These are phyloP conservation scores for Blastobasis lacticolella DNA, from an alignment of 2,888 invertebrate species.

Conservation along the genomic window DNA sequence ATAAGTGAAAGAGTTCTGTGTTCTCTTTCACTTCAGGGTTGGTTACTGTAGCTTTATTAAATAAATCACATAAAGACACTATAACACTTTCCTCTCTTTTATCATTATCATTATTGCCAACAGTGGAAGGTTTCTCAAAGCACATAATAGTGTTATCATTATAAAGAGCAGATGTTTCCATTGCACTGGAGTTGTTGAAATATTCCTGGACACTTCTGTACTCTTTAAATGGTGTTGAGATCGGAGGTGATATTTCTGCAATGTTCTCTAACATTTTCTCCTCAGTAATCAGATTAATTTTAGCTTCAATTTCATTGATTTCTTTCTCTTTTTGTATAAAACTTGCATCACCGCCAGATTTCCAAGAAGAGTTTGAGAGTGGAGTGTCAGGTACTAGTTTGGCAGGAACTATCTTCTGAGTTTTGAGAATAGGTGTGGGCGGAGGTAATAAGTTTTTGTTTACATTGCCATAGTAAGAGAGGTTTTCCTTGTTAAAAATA, in stretches of 20 bases:
- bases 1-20: conserved; percentile 36
- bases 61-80: conserved; percentile 49
- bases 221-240: conserved; percentile 55
- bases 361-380: conserved; percentile 45
- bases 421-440: conserved; percentile 13
- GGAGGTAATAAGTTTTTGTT: conserved; percentile 15
- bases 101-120: conserved; percentile 25
- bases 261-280: conserved; percentile 40
- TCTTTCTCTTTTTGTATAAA: conserved; percentile 56
- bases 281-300: conserved; percentile 26
- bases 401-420: conserved; percentile 11
- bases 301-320: conserved; percentile 42
- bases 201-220: conserved; percentile 48
- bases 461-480: conserved; percentile 16
- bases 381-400: conserved; percentile 36
- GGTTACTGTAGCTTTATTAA: conserved; percentile 46
- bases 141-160: conserved; percentile 52
- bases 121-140: conserved; percentile 36
- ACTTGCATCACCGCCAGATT: conserved; percentile 52
- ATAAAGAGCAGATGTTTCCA: conserved; percentile 31
- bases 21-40: conserved; percentile 22
- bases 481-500: conserved; percentile 47
- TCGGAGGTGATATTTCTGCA: conserved; percentile 42
- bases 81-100: conserved; percentile 53
- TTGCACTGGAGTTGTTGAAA: conserved; percentile 41